A percentile compares a stretch with the other conserved stretches of the same genome.
phyloP scores from a whole-genome alignment of 2,113 vertebrate genomes.

The Harpagus bidentatus region DNA sequence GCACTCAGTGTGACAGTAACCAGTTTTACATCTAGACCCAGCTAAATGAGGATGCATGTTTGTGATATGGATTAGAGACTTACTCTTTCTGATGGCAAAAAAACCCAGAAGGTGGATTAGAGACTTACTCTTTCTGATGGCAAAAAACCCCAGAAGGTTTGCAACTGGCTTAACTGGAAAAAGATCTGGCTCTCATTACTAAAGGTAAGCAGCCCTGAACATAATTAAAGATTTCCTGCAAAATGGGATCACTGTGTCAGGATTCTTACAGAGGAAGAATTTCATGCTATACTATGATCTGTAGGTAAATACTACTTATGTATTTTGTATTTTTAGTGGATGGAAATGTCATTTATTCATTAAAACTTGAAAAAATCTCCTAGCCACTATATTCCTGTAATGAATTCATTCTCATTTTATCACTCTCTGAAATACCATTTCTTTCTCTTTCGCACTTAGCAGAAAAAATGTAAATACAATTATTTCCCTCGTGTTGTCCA shows the following conservation, averaged over 20 bases:
- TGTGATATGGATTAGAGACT: neutral
- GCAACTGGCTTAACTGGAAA: neutral
- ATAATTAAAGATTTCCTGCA: neutral
- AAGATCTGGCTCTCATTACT: neutral
- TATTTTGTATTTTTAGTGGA: neutral
- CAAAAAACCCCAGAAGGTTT: neutral
- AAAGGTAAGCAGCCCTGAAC: neutral
- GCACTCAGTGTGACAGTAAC: slow-evolving; percentile 41
- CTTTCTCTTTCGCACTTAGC: neutral
- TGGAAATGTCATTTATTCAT: neutral
- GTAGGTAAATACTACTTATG: neutral
- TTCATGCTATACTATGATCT: neutral
- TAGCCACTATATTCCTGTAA: neutral
- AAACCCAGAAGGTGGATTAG: neutral
- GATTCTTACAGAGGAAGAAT: neutral
- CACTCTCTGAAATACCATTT: neutral
- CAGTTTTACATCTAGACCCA: neutral
- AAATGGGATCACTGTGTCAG: neutral
- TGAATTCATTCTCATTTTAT: neutral
- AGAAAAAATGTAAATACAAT: slow-evolving; percentile 9
- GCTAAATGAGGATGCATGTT: slow-evolving; percentile 18
- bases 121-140: neutral
- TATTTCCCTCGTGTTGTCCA: neutral
- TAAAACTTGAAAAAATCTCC: neutral
- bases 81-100: neutral